A percentile compares a stretch with the other conserved stretches of the same genome.
Evolutionary conservation across 2,797 vertebrate genomes (phyloP).

Genomic region (Pangasius djambal): DNA sequence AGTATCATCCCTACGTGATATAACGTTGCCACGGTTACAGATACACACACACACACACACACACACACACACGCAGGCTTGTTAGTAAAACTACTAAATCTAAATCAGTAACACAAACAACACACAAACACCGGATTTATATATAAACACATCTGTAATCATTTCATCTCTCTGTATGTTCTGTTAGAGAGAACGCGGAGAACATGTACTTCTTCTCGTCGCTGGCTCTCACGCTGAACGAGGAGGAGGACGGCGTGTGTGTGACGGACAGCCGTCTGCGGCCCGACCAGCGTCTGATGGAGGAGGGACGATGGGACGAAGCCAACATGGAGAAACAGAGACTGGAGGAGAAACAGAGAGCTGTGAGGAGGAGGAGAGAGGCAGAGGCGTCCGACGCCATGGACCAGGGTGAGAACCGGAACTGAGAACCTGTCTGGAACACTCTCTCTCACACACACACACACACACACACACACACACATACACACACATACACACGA

Average conservation of each 20-base stretch:
- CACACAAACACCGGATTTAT: not conserved
- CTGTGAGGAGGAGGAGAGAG: conserved; percentile 87
- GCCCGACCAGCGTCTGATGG: conserved; percentile 96
- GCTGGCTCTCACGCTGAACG: conserved; percentile 91
- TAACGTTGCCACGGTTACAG: no score
- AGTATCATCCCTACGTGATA: no score
- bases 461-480: not conserved
- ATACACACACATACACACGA: not conserved
- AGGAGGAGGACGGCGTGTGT: conserved; percentile 81
- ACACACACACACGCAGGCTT: no score
- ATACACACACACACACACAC: not conserved
- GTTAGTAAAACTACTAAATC: not conserved
- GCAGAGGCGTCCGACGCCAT: conserved; percentile 83
- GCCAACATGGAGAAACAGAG: conserved; percentile 94
- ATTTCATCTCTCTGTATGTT: not conserved
- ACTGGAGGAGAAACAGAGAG: conserved; percentile 93
- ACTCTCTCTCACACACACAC: not conserved
- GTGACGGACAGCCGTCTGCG: conserved; percentile 89
- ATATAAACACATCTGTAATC: not conserved
- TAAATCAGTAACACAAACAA: not conserved
- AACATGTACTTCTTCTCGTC: conserved; percentile 98
- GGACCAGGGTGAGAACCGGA: conserved; percentile 81
- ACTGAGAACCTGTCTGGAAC: conserved; percentile 34
- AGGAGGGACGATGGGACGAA: conserved; percentile 94
- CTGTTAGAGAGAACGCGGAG: conserved; percentile 88